A percentile compares a stretch with the other conserved stretches of the same genome.
phyloP scores from a whole-genome alignment of 2,888 invertebrate species.

The Melolontha melolontha region DNA sequence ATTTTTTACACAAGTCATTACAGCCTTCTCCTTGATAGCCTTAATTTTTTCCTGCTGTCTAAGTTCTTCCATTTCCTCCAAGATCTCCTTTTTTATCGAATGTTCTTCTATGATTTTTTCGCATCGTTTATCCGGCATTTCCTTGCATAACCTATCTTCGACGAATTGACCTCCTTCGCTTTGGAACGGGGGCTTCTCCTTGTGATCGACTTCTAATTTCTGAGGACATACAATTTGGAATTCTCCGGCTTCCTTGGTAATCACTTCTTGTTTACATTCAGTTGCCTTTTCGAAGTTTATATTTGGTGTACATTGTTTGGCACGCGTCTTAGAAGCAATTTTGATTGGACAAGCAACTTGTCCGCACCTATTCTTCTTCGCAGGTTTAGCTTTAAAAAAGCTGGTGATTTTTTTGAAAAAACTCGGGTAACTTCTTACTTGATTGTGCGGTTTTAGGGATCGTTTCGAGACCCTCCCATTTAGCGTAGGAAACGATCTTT shows the following conservation, averaged over 20 bases:
- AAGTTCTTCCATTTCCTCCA: conserved; percentile 6
- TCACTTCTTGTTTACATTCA: conserved; percentile 5
- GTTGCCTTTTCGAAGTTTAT: conserved; percentile 11
- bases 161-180: conserved; percentile 27
- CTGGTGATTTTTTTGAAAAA: conserved; percentile 15
- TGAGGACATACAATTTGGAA: conserved; percentile 9
- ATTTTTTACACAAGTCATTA: conserved; percentile 6
- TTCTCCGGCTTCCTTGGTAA: background rate
- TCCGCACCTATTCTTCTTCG: no score
- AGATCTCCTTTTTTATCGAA: conserved; percentile 12
- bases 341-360: background rate
- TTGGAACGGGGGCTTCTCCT: conserved; percentile 26
- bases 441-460: background rate
- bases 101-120: conserved; percentile 27
- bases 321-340: background rate
- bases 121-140: conserved; percentile 34
- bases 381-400: background rate
- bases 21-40: background rate
- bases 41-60: conserved; percentile 2
- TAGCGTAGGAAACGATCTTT: background rate
- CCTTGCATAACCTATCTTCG: conserved; percentile 37
- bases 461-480: conserved; percentile 9
- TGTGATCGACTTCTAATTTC: conserved; percentile 24
- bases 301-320: background rate
- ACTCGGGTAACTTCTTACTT: conserved; percentile 10